These are phyloP conservation scores for Sinodicranocentrus sp. DNA, from an alignment of 2,888 invertebrate species.

Conservation along the genomic window DNA sequence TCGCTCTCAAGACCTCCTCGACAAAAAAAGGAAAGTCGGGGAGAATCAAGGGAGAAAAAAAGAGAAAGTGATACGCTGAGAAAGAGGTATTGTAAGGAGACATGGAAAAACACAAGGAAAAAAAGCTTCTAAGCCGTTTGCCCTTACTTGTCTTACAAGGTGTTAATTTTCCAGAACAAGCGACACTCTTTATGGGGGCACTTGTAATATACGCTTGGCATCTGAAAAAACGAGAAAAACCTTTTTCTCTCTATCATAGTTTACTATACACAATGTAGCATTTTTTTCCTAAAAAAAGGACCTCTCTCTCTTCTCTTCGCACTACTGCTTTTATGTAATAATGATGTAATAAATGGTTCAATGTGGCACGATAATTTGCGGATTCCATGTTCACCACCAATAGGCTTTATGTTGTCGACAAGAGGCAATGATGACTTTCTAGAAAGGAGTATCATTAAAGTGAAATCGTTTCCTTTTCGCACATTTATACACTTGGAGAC, in stretches of 20 bases:
- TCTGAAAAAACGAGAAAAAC: no score
- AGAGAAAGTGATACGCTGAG: slow-evolving; percentile 38
- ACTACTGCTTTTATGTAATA: slow-evolving; percentile 54
- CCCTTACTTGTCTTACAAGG: slow-evolving; percentile 74
- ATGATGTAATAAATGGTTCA: slow-evolving; percentile 69
- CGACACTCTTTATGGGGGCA: slow-evolving; percentile 39
- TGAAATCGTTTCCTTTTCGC: slow-evolving; percentile 43
- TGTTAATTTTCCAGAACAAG: slow-evolving; percentile 74
- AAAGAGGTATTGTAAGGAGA: neutral
- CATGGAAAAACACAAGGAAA: slow-evolving; percentile 36
- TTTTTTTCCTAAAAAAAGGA: neutral
- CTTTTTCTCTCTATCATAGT: no score
- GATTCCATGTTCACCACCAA: slow-evolving; percentile 57
- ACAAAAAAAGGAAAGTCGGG: neutral
- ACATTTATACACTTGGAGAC: neutral
- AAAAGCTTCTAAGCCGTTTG: slow-evolving; percentile 73
- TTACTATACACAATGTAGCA: slow-evolving; percentile 20
- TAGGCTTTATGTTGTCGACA: slow-evolving; percentile 35
- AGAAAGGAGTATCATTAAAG: slow-evolving; percentile 58
- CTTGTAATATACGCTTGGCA: slow-evolving; percentile 11
- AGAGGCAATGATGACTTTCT: slow-evolving; percentile 62
- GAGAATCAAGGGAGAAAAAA: slow-evolving; percentile 25
- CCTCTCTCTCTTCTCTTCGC: neutral
- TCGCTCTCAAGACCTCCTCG: slow-evolving; percentile 15
- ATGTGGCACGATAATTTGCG: slow-evolving; percentile 69